Base-by-base conservation (phyloP, 2,113 vertebrate genomes). In the Trinectes maculatus region DNA sequence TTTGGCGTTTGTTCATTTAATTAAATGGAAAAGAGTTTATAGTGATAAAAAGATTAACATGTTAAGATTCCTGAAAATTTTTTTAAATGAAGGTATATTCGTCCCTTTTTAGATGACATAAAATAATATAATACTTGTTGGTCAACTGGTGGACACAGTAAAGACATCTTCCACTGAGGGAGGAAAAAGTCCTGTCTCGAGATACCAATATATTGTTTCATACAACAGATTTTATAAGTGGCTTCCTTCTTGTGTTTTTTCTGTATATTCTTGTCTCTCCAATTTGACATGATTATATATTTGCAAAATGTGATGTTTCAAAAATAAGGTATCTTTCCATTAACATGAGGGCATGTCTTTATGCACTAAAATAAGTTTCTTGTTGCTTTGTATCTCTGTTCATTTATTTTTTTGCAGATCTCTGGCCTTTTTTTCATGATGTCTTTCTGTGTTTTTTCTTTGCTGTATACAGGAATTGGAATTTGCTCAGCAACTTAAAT, bases 361-460 rank as follows among this genome's bases (percentile, higher is more conserved):
- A 87, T 91, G 89, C 90, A 92, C 91, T 91, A 92, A 91, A 76
- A 70, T 67, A 72, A 79, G 61, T 72, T 82, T 66, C 47, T 76
- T 60, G 40, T 82, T 56, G 66, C 66, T 81, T 85, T 76, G 62
- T 80, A 19, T 71, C 83, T 74, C 62, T 81, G 28, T 82, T 85
- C 67, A 68, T 59, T 64, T 24, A 67, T 28, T 2, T 48, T 66
- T 71, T 71, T 80, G 12, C 62, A 26, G 48, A 63, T 48, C 54
- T 63, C 39, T 46, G 37, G 37, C 48, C 18, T 44, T n/a, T 28
- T 25, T 48, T 64, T 58, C 44, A 29, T 21, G 5, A 21, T 71
- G 36, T 58, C 51, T 77, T 8, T 48, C 19, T 24, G 60, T 55
- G 65, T 80, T 36, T 54, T 67, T 21, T 79, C 63, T 80, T 61